Evolutionary conservation across 2,888 invertebrate species (phyloP).

Genomic region (Diplazon laetatorius): DNA sequence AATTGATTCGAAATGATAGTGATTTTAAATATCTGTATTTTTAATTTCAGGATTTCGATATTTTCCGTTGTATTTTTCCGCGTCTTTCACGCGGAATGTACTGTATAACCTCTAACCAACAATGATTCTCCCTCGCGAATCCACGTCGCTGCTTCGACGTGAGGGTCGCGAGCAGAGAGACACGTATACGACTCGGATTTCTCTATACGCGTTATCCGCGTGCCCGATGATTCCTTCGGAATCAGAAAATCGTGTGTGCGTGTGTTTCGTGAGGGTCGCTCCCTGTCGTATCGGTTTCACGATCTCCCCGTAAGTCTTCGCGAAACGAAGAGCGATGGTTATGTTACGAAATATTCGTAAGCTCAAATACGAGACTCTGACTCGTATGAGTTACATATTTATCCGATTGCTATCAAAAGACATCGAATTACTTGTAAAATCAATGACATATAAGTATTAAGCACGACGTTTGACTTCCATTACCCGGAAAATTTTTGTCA

Average conservation of each 20-base stretch:
- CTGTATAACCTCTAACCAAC: neutral
- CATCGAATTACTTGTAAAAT: too few species aligned
- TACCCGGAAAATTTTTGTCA: too few species aligned
- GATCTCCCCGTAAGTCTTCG: constrained; percentile 20
- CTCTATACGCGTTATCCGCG: constrained; percentile 18
- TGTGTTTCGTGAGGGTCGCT: neutral
- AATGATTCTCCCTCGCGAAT: constrained; percentile 52
- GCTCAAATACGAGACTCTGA: too few species aligned
- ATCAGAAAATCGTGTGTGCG: constrained; percentile 40
- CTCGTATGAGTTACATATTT: too few species aligned
- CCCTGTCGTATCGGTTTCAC: constrained; percentile 39
- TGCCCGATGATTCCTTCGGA: constrained; percentile 22
- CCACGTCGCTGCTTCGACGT: constrained; percentile 30
- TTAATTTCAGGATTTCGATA: too few species aligned
- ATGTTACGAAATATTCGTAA: too few species aligned
- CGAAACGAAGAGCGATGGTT: too few species aligned
- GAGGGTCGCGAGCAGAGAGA: constrained; percentile 46
- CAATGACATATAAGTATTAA: too few species aligned
- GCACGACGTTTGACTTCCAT: too few species aligned
- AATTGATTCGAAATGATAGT: too few species aligned
- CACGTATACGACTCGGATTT: constrained; percentile 56
- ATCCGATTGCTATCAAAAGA: too few species aligned
- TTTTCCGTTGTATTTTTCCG: neutral
- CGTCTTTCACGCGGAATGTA: constrained; percentile 10
- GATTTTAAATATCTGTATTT: too few species aligned